Evolutionary conservation across 2,888 invertebrate species (phyloP).

Genomic region (Leptinotarsa rubiginosa): DNA sequence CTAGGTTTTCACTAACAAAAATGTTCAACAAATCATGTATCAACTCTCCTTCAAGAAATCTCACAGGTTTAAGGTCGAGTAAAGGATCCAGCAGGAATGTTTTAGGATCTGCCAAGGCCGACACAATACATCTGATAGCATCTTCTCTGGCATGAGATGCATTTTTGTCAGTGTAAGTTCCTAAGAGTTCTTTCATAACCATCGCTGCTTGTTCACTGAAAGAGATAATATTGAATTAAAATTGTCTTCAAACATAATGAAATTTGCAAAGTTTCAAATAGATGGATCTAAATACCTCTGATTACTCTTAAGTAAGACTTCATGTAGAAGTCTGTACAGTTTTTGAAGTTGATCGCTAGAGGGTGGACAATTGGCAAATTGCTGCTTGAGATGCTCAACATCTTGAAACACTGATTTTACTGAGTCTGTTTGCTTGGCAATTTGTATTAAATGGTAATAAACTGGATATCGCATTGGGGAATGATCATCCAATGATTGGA

Average conservation of each 20-base stretch:
- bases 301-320: conserved; percentile 87
- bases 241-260: conserved; percentile 42
- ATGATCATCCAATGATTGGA: conserved; percentile 88
- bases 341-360: conserved; percentile 93
- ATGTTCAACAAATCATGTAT: conserved; percentile 94
- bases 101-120: conserved; percentile 94
- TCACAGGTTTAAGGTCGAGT: conserved; percentile 91
- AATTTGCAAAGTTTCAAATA: neutral
- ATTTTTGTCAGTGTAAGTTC: conserved; percentile 97
- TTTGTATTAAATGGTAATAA: conserved; percentile 90
- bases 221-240: conserved; percentile 24
- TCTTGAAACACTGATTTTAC: conserved; percentile 87
- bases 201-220: conserved; percentile 90
- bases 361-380: conserved; percentile 83
- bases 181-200: conserved; percentile 96
- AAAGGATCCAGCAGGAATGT: conserved; percentile 96
- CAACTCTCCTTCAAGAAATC: conserved; percentile 93
- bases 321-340: conserved; percentile 87
- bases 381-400: conserved; percentile 84
- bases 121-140: conserved; percentile 95
- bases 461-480: conserved; percentile 91
- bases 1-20: conserved; percentile 93
- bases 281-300: conserved; percentile 73
- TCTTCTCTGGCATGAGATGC: conserved; percentile 97
- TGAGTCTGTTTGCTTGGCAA: conserved; percentile 89